Evolutionary conservation across 2,113 vertebrate species (phyloP).

Genomic region (Ceuthmochares aereus): DNA sequence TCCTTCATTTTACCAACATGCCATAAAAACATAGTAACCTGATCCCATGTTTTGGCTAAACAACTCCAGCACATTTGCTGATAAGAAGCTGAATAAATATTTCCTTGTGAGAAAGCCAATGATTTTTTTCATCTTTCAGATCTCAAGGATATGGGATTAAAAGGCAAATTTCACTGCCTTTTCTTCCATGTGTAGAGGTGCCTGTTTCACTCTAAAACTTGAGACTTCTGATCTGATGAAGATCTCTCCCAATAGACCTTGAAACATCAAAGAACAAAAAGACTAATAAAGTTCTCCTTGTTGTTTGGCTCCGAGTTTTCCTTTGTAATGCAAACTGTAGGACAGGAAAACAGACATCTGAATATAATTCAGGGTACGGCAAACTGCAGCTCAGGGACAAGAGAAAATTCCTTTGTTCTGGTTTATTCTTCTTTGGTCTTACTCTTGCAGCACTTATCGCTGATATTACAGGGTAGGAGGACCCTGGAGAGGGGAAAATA

Average conservation of each 20-base stretch:
- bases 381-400: background rate
- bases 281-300: background rate
- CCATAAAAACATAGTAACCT: background rate
- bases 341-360: background rate
- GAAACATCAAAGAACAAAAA: background rate
- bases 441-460: background rate
- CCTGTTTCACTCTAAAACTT: background rate
- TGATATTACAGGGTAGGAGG: background rate
- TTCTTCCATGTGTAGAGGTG: background rate
- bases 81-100: background rate
- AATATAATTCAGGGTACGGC: background rate
- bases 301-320: background rate
- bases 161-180: background rate
- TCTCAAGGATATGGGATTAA: background rate
- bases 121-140: background rate
- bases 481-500: background rate
- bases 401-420: background rate
- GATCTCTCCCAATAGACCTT: background rate
- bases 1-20: background rate
- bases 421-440: background rate
- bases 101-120: background rate
- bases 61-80: background rate
- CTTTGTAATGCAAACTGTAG: background rate
- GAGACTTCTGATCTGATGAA: background rate
- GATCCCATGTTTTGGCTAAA: background rate